Percentiles rank a stretch among this genome's conserved stretches.
phyloP scores from a whole-genome alignment of 1,140 invertebrate species.

The Maconellicoccus hirsutus region DNA sequence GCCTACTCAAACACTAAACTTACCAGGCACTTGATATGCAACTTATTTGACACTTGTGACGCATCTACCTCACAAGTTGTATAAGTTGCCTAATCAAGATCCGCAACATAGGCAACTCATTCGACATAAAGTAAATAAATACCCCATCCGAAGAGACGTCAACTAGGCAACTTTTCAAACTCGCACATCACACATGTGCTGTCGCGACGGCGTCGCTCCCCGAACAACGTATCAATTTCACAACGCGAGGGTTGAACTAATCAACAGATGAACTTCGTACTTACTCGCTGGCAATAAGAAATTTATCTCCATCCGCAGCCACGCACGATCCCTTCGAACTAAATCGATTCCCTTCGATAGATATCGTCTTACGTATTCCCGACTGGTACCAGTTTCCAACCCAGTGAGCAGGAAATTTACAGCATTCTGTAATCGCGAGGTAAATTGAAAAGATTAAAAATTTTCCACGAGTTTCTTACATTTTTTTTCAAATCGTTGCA shows the following conservation, averaged over 20 bases:
- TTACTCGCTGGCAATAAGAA: constrained; percentile 61
- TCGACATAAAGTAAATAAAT: no score
- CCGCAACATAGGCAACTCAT: no score
- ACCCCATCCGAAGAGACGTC: no score
- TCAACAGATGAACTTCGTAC: constrained; percentile 32
- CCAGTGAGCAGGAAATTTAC: constrained; percentile 59
- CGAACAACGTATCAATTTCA: neutral
- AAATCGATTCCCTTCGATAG: constrained; percentile 56
- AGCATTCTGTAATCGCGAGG: constrained; percentile 40
- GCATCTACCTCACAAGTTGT: no score
- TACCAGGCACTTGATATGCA: no score
- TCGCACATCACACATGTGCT: no score
- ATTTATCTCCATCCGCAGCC: constrained; percentile 57
- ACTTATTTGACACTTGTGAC: no score
- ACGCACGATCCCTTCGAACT: constrained; percentile 62
- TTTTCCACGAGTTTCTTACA: neutral
- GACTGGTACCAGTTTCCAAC: constrained; percentile 67
- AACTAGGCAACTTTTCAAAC: no score
- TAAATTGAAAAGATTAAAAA: neutral
- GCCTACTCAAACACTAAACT: no score
- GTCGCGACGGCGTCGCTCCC: no score
- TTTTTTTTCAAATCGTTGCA: no score
- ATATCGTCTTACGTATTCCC: constrained; percentile 48
- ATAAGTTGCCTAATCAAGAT: no score
- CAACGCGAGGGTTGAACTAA: neutral